Evolutionary conservation across 2,113 vertebrate species (phyloP).

Genomic region (Crotalus viridis): DNA sequence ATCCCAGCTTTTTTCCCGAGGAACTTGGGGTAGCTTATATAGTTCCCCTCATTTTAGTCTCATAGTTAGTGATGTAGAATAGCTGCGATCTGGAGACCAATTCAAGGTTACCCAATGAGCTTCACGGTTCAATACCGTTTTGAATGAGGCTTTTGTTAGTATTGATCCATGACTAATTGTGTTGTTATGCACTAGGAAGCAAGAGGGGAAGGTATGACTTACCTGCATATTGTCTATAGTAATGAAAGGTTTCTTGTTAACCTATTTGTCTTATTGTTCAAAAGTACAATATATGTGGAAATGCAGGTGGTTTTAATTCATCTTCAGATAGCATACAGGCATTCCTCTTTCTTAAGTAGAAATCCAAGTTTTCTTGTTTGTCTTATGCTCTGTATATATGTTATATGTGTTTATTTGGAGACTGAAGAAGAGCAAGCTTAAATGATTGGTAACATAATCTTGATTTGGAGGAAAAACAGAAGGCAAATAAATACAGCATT

Average conservation of each 20-base stretch:
- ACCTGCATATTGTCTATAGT: background rate
- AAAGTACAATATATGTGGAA: background rate
- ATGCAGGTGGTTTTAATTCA: background rate
- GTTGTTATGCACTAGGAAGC: background rate
- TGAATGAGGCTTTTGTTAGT: background rate
- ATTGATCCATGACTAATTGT: background rate
- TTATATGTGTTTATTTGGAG: background rate
- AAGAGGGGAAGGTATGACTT: background rate
- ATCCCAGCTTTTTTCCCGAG: background rate
- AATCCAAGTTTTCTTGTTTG: background rate
- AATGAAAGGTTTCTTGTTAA: background rate
- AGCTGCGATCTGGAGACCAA: background rate
- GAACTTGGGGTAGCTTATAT: background rate
- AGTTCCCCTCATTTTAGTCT: background rate
- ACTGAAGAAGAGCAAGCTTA: background rate
- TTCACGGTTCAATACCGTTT: background rate
- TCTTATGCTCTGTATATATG: background rate
- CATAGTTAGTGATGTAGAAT: background rate
- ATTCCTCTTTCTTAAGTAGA: background rate
- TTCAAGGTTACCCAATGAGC: background rate
- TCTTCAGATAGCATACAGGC: background rate
- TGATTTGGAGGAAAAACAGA: background rate
- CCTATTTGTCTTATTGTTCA: background rate
- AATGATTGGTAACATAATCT: background rate
- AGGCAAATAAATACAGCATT: background rate